Conservation (phyloP, 1,140 invertebrate species). For the Chironomus striatipennis region DNA sequence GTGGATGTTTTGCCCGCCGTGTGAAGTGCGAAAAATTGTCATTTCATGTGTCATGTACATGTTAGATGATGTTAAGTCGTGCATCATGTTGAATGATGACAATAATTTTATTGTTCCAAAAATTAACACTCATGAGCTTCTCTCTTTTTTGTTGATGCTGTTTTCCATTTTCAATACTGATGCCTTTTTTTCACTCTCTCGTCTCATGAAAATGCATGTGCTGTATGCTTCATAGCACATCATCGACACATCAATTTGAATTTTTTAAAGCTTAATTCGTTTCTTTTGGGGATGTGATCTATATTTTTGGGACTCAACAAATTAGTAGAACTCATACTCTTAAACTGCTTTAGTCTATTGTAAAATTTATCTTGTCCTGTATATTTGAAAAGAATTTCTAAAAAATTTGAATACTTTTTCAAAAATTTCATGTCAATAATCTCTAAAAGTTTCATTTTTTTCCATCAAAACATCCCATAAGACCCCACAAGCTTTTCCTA, state of each 20-base stretch:
- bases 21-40: neutral
- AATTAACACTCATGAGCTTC: neutral
- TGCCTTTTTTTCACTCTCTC: neutral
- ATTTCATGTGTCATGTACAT: neutral
- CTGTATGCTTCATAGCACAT: neutral
- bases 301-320: no score
- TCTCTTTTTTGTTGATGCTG: no score
- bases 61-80: neutral
- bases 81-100: slow-evolving; percentile 12
- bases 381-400: no score
- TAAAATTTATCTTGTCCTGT: no score
- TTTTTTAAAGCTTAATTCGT: neutral
- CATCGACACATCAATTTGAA: slow-evolving; percentile 7
- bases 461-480: no score
- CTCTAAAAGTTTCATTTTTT: no score
- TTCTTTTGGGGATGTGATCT: no score
- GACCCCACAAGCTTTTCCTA: no score
- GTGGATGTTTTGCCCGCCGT: neutral
- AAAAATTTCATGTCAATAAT: no score
- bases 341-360: no score
- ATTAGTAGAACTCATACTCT: no score
- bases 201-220: neutral
- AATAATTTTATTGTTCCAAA: slow-evolving; percentile 6
- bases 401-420: no score
- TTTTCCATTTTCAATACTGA: neutral